Evolutionary conservation across 2,797 vertebrate genomes (phyloP).

Genomic region (Peromyscus melanophrys): DNA sequence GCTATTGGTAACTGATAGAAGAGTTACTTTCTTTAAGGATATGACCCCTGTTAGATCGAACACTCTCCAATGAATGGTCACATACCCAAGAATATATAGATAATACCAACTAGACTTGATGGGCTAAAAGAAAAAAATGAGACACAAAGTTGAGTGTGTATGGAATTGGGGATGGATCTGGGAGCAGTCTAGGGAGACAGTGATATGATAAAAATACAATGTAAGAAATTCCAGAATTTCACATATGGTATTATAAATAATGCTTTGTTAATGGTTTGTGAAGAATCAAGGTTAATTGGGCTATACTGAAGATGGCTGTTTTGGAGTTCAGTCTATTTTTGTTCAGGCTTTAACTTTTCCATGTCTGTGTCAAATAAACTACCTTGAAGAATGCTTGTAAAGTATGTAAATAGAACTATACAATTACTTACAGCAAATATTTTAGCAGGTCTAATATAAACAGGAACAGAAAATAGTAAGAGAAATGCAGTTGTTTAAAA

Average conservation of each 20-base stretch:
- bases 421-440: constrained; percentile 3
- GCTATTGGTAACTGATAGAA: not conserved
- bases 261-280: not conserved
- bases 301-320: not conserved
- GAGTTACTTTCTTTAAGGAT: not conserved
- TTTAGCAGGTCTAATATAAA: constrained; percentile 44
- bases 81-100: not conserved
- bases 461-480: constrained; percentile 40
- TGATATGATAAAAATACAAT: not conserved
- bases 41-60: not conserved
- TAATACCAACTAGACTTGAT: not conserved
- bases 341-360: constrained; percentile 37
- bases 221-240: not conserved
- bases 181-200: not conserved
- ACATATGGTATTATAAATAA: not conserved
- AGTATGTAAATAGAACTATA: constrained; percentile 37
- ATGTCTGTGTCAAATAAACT: constrained; percentile 33
- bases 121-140: too few relatives aligned
- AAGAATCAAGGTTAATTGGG: constrained; percentile 10
- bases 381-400: constrained; percentile 41
- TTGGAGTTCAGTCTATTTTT: constrained; percentile 17
- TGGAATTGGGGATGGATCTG: not conserved
- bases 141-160: not conserved
- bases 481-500: constrained; percentile 14
- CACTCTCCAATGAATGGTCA: not conserved